A percentile compares a stretch with the other conserved stretches of the same genome.
phyloP scores from a whole-genome alignment of 2,797 vertebrate species.

The Carcharodon carcharias region DNA sequence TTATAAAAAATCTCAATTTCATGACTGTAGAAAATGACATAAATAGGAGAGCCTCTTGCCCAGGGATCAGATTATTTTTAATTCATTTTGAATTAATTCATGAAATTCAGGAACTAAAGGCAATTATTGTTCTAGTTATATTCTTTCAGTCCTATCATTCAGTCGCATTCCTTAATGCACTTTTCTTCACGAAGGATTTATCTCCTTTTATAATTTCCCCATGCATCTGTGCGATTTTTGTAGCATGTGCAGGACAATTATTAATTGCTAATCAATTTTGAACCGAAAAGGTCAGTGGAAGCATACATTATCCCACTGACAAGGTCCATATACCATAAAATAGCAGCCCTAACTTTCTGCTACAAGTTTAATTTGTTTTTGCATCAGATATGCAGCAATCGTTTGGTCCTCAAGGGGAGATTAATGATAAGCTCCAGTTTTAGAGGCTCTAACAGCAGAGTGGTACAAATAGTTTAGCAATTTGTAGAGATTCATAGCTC shows the following conservation, averaged over 20 bases:
- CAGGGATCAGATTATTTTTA: too few relatives aligned
- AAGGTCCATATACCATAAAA: neutral
- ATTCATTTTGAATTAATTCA: too few relatives aligned
- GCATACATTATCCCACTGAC: neutral
- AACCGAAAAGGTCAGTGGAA: neutral
- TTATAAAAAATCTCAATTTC: too few relatives aligned
- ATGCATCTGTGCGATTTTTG: neutral
- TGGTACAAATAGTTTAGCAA: neutral
- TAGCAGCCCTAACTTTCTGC: neutral
- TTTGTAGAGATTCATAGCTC: neutral
- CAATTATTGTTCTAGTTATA: neutral
- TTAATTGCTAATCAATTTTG: neutral
- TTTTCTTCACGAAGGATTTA: neutral
- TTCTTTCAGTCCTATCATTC: neutral
- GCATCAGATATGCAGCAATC: neutral
- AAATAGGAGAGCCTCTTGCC: too few relatives aligned
- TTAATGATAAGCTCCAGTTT: neutral
- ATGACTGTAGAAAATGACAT: too few relatives aligned
- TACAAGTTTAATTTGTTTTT: neutral
- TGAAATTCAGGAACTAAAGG: too few relatives aligned
- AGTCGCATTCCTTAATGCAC: neutral
- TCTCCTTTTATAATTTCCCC: neutral
- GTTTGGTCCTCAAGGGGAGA: neutral
- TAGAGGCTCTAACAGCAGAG: neutral
- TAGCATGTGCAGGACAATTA: neutral